Evolutionary conservation across 2,113 vertebrate genomes (phyloP).

Genomic region (Amblyopsis rosae): DNA sequence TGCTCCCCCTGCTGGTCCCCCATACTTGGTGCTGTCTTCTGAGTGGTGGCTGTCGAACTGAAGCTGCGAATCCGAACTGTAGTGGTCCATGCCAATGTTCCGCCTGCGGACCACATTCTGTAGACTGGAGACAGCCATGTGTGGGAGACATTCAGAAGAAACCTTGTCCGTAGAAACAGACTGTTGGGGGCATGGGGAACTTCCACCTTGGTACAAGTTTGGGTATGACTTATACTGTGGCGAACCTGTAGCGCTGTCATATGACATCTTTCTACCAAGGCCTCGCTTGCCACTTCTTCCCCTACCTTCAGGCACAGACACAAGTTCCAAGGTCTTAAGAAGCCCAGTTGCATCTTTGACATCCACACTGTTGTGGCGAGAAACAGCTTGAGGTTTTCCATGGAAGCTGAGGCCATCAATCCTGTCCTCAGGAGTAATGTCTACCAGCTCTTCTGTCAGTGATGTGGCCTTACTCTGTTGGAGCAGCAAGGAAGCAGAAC

Average conservation of each 20-base stretch:
- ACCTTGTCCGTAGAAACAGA: slow-evolving; percentile 63
- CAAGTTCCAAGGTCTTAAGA: slow-evolving; percentile 74
- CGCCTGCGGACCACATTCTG: slow-evolving; percentile 79
- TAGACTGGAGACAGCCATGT: slow-evolving; percentile 80
- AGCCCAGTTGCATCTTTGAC: slow-evolving; percentile 78
- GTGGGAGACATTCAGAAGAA: slow-evolving; percentile 67
- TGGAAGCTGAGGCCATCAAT: slow-evolving; percentile 60
- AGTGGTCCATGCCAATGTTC: slow-evolving; percentile 82
- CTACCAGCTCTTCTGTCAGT: slow-evolving; percentile 77
- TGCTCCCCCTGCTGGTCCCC: slow-evolving; percentile 45
- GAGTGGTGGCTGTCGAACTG: slow-evolving; percentile 58
- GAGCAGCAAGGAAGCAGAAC: slow-evolving; percentile 66
- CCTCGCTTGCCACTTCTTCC: slow-evolving; percentile 26
- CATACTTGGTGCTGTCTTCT: slow-evolving; percentile 39
- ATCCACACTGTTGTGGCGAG: slow-evolving; percentile 82
- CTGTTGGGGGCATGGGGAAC: slow-evolving; percentile 34
- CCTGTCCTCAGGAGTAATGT: slow-evolving; percentile 75
- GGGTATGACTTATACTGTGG: slow-evolving; percentile 65
- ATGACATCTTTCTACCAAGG: slow-evolving; percentile 80
- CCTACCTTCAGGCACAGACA: slow-evolving; percentile 32
- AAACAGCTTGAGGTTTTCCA: slow-evolving; percentile 59
- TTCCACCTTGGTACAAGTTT: slow-evolving; percentile 70
- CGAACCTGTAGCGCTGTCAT: slow-evolving; percentile 72
- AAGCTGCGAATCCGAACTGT: slow-evolving; percentile 87
- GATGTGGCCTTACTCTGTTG: slow-evolving; percentile 79